Evolutionary conservation across 2,797 vertebrate species (phyloP), one percentile per base, ranked within the genome.

Genomic region (Lepus oiostolus): DNA sequence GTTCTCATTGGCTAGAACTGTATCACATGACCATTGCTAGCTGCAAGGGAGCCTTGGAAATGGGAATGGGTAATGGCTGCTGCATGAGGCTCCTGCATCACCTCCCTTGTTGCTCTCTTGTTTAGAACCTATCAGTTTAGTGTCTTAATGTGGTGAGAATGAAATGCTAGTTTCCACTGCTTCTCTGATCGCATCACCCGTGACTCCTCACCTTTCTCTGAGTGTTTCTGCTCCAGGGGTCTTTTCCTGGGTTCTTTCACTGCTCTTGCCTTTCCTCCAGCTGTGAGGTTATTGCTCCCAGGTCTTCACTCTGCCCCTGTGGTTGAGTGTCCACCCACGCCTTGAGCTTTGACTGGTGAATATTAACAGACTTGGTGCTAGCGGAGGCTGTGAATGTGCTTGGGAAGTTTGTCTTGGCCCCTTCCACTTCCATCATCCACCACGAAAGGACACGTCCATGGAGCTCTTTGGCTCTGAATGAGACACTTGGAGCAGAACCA

Each of bases 401-500:
- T 62, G 68, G 63, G 71, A 93, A 77, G 58, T 82, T 90, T 88
- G 52, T 79, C 16, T 77, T 90, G 68, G 28, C 68, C 32, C 82
- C 47, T 50, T 65, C 52, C 60, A 54, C n/a, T 76, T 85, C 71
- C 63, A 2, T 85, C 50, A 85, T 58, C 52, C 42, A 70, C 42
- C 24, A 38, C 2, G 68, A 95, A 30, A 91, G 32, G 93, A 52
- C 60, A 70, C 17, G 70, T 82, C 71, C 67, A 75, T 52, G 42
- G 26, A 70, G 63, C 19, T 63, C 28, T 47, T 74, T 79, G 72
- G 70, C 71, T 83, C 50, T 75, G 26, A 13, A 17, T 21, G 10
- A 65, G 71, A 68, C 21, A 1, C 22, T 91, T 74, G 70, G 72
- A 88, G 75, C 32, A 88, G 52, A 68, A 2, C 30, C 22, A 7